Evolutionary conservation across 2,113 vertebrate species (phyloP).

Genomic region (Eptesicus fuscus): DNA sequence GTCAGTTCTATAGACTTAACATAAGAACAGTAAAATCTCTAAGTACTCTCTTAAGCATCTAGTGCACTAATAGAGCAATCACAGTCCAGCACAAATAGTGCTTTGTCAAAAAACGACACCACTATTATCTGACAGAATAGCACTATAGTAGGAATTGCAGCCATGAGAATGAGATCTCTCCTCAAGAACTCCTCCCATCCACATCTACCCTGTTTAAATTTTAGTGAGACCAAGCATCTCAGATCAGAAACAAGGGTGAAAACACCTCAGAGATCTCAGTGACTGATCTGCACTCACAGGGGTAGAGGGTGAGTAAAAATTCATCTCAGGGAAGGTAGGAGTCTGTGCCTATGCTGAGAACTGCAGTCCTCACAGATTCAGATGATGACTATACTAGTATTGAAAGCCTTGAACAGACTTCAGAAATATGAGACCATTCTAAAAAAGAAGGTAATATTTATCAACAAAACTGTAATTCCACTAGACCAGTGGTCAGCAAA

Average conservation of each 20-base stretch:
- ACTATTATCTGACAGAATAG: background rate
- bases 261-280: background rate
- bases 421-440: background rate
- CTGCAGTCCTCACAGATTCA: background rate
- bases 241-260: background rate
- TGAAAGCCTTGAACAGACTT: background rate
- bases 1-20: background rate
- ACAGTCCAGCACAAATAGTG: background rate
- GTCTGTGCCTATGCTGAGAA: background rate
- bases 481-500: background rate
- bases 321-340: background rate
- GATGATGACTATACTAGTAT: background rate
- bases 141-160: background rate
- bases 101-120: background rate
- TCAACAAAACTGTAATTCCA: background rate
- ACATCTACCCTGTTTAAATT: background rate
- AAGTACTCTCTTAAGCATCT: background rate
- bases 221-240: background rate
- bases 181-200: background rate
- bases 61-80: background rate
- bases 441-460: background rate
- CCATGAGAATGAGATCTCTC: background rate
- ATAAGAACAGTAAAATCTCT: slow-evolving; percentile 30
- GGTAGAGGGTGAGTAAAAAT: background rate
- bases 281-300: background rate